Conservation (phyloP, 2,113 vertebrate genomes). For the Platysternon megacephalum region DNA sequence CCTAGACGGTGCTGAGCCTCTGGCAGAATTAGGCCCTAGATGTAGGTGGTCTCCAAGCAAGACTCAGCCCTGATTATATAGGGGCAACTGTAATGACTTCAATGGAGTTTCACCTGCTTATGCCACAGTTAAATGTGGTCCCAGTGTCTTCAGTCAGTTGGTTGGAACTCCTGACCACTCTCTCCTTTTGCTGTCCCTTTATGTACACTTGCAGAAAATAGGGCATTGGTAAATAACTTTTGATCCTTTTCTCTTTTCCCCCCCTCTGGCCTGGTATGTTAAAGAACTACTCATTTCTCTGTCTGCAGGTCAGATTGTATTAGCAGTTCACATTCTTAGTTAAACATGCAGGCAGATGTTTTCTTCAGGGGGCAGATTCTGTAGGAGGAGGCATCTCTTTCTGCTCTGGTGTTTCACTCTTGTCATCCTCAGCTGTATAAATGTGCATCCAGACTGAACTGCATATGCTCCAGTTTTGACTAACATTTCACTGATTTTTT, state of each 20-base stretch:
- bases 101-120: not conserved
- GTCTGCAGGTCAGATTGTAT: slow-evolving; percentile 62
- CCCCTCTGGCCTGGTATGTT: not conserved
- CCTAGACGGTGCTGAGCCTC: not conserved
- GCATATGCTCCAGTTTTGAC: slow-evolving; percentile 48
- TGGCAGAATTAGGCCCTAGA: not conserved
- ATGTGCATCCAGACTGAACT: slow-evolving; percentile 56
- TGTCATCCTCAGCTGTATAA: slow-evolving; percentile 71
- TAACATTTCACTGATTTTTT: slow-evolving; percentile 18
- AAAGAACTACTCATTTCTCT: slow-evolving; percentile 28
- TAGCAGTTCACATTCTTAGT: slow-evolving; percentile 70
- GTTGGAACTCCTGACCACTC: not conserved
- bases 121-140: not conserved
- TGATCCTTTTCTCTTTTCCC: slow-evolving; percentile 20
- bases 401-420: slow-evolving; percentile 61
- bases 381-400: slow-evolving; percentile 64
- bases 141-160: not conserved
- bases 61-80: not conserved
- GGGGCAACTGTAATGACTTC: not conserved
- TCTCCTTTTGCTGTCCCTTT: slow-evolving; percentile 26
- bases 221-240: not conserved
- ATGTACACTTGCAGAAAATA: not conserved
- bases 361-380: slow-evolving; percentile 75
- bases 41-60: not conserved
- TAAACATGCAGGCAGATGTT: slow-evolving; percentile 77